Evolutionary conservation across 92 coral and sea anemone genomes (phyloP).

Genomic region (Porites cylindrica): DNA sequence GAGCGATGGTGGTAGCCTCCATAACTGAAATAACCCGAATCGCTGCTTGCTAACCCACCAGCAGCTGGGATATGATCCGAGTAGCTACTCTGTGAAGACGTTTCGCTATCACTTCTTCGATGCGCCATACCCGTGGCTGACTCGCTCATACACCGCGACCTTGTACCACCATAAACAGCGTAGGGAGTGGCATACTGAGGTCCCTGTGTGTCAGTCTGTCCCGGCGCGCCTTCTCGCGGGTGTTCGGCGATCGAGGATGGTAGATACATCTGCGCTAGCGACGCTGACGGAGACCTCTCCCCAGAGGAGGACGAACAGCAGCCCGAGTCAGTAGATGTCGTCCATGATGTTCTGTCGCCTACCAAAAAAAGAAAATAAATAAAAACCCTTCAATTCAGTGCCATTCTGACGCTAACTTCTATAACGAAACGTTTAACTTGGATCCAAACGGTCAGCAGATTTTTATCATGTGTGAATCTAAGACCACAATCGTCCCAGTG

Average conservation of each 20-base stretch:
- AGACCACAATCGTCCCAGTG: too few relatives aligned
- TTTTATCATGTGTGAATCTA: too few relatives aligned
- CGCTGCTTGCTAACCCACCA: constrained; percentile 72
- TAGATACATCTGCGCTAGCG: constrained; percentile 85
- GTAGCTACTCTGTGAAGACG: constrained; percentile 87
- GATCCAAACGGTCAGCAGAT: not conserved
- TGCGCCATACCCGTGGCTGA: constrained; percentile 70
- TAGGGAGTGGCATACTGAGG: constrained; percentile 92
- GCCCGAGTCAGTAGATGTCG: constrained; percentile 91
- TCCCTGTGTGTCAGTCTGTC: constrained; percentile 18
- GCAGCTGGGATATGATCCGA: constrained; percentile 76
- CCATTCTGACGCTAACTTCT: not conserved
- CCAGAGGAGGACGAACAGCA: constrained; percentile 88
- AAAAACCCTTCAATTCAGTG: not conserved
- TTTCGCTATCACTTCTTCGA: constrained; percentile 80
- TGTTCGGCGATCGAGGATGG: constrained; percentile 78
- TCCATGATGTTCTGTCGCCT: constrained; percentile 92
- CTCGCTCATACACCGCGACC: constrained; percentile 88
- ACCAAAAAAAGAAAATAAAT: not conserved
- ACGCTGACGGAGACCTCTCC: constrained; percentile 90
- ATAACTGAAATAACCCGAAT: constrained; percentile 91
- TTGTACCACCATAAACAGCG: constrained; percentile 55
- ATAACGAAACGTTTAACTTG: not conserved
- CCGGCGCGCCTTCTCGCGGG: constrained; percentile 15
- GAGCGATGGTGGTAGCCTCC: constrained; percentile 72